These are phyloP conservation scores for Lemur catta DNA, from an alignment of 2,797 vertebrate genomes.

Conservation along the genomic window DNA sequence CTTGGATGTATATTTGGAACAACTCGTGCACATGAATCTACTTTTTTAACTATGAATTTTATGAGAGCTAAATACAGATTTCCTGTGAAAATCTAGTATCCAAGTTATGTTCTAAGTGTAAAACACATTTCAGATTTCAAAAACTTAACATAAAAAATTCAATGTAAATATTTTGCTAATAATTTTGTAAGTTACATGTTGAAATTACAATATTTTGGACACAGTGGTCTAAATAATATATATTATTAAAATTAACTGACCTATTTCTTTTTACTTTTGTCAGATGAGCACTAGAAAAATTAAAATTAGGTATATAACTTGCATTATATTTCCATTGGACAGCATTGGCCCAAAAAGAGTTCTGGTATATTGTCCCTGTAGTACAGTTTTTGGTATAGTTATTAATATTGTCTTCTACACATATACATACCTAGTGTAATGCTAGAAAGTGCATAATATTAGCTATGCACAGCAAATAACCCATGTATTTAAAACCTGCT, in stretches of 20 bases:
- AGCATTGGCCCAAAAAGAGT: not conserved
- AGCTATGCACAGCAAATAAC: not conserved
- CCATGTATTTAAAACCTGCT: not conserved
- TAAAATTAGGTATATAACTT: not conserved
- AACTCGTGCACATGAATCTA: not conserved
- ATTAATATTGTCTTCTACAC: not conserved
- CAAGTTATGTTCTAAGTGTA: not conserved
- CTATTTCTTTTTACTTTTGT: not conserved
- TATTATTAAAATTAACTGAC: not conserved
- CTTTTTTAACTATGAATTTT: constrained; percentile 12
- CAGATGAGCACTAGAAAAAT: not conserved
- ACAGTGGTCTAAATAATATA: not conserved
- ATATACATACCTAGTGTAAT: not conserved
- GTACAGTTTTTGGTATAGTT: not conserved
- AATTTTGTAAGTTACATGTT: constrained; percentile 3
- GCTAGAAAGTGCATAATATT: not conserved
- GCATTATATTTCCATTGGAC: not conserved
- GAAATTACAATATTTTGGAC: not conserved
- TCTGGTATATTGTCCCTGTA: not conserved
- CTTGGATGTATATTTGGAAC: not conserved
- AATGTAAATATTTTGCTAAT: constrained; percentile 38
- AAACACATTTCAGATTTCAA: constrained; percentile 7
- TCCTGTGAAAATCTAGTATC: constrained; percentile 18
- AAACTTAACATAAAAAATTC: constrained; percentile 17
- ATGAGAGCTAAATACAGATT: constrained; percentile 31